Conservation (phyloP, 2,113 vertebrate species). For the Dinomys branickii region DNA sequence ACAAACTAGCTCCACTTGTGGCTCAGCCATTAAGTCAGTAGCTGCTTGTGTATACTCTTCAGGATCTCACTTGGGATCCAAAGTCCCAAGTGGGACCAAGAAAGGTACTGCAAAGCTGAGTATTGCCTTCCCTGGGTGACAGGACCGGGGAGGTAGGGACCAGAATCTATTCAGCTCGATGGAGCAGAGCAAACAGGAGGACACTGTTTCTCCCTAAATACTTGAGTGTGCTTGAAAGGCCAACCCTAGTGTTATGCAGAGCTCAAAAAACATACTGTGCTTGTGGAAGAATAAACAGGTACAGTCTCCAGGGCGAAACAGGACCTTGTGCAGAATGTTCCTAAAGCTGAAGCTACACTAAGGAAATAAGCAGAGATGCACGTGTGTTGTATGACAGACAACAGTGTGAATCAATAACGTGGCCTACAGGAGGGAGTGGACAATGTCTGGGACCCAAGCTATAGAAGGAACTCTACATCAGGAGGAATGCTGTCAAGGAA, state of each 20-base stretch:
- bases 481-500: neutral
- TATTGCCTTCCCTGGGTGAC: neutral
- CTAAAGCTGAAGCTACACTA: neutral
- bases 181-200: neutral
- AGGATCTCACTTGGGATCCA: neutral
- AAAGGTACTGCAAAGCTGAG: no score
- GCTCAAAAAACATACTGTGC: neutral
- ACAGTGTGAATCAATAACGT: neutral
- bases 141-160: neutral
- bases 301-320: neutral
- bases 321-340: neutral
- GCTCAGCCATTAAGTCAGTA: neutral
- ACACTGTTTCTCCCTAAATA: neutral
- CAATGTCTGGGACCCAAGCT: no score
- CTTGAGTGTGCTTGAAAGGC: neutral
- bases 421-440: neutral
- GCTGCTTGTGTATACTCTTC: accelerated
- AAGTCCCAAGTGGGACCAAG: neutral
- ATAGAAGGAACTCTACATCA: neutral
- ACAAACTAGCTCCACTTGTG: neutral
- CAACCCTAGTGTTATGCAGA: neutral
- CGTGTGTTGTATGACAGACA: neutral
- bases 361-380: neutral
- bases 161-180: neutral
- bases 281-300: neutral